Evolutionary conservation across 1,140 invertebrate species (phyloP), one percentile per base, ranked within the genome.

Genomic region (Drosophila aff.): DNA sequence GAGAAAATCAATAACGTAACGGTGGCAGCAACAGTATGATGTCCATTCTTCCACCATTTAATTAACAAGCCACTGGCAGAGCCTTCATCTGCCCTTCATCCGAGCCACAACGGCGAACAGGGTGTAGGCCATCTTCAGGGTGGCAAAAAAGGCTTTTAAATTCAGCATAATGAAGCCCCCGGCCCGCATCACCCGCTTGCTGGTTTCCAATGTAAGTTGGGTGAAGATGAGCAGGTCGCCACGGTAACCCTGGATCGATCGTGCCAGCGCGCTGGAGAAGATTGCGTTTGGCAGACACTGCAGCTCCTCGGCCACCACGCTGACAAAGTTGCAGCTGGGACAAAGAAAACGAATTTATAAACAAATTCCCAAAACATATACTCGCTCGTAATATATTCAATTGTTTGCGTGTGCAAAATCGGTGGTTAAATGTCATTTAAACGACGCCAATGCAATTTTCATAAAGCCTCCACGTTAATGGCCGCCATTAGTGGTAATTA

Each of bases 81-180:
- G 33, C 52, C 52, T 60, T 57, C 76, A 43, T 64, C 43, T 62
- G 41, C 55, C 41, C 16, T 66, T 79, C 4, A 59, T 33, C n/a
- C 10, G 79, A 40, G 59, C 50, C 6, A 84, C 66, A 4, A 92
- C 75, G 9, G 85, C 78, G 18, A 92, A 90, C 28, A 92, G 66
- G 4, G 90, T 87, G 57, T 92, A 92, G 16, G 90, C 85, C 77
- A 84, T 90, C 50, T 87, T 92, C 0, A 86, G 49, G 8, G 86
- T 92, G 40, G 67, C 78, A 60, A 79, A 90, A 13, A 92, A 92
- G 18, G 76, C 79, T 28, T 84, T 71, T 36, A 92, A 28, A 60
- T 84, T 82, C 1, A 92, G 67, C 28, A 64, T 63, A 6, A 92
- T 63, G 21, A 92, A 26, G 13, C 80, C 82, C 3, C 84, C 85